Evolutionary conservation across 2,888 invertebrate species (phyloP).

Genomic region (Caenorhabditis wallacei): DNA sequence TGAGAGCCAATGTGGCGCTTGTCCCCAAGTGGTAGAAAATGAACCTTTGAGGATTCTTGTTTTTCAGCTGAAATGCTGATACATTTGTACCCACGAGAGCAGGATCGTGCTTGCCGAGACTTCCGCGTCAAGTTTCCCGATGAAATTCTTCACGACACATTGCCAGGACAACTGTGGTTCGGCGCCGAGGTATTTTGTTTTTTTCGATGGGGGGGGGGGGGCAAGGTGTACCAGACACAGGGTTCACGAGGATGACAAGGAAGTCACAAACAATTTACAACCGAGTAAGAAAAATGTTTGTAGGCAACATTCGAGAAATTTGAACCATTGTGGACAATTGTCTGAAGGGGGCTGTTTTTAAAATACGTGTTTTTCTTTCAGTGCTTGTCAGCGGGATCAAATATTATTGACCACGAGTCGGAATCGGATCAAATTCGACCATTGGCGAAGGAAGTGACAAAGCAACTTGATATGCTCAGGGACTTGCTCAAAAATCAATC

Average conservation of each 20-base stretch:
- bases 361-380: slow-evolving; percentile 84
- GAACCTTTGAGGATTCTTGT: slow-evolving; percentile 28
- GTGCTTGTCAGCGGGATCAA: slow-evolving; percentile 98
- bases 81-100: slow-evolving; percentile 80
- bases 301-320: not conserved
- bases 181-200: slow-evolving; percentile 91
- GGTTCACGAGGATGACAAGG: slow-evolving; percentile 22
- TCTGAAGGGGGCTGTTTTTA: not conserved
- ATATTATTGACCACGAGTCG: slow-evolving; percentile 96
- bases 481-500: slow-evolving; percentile 92
- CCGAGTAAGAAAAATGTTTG: slow-evolving; percentile 1
- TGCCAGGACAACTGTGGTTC: slow-evolving; percentile 99
- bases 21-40: not conserved
- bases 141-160: slow-evolving; percentile 97
- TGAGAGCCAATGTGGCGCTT: slow-evolving; percentile 23
- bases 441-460: slow-evolving; percentile 95
- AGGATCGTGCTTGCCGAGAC: slow-evolving; percentile 87
- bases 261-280: slow-evolving; percentile 14
- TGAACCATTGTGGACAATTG: not conserved
- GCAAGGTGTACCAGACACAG: slow-evolving; percentile 21
- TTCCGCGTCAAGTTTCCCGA: slow-evolving; percentile 99
- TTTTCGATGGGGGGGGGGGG: slow-evolving; percentile 8
- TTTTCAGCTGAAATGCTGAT: slow-evolving; percentile 83
- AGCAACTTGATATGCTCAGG: slow-evolving; percentile 94
- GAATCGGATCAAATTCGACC: slow-evolving; percentile 98